Evolutionary conservation across 2,113 vertebrate species (phyloP).

Genomic region (Pygoscelis adeliae): DNA sequence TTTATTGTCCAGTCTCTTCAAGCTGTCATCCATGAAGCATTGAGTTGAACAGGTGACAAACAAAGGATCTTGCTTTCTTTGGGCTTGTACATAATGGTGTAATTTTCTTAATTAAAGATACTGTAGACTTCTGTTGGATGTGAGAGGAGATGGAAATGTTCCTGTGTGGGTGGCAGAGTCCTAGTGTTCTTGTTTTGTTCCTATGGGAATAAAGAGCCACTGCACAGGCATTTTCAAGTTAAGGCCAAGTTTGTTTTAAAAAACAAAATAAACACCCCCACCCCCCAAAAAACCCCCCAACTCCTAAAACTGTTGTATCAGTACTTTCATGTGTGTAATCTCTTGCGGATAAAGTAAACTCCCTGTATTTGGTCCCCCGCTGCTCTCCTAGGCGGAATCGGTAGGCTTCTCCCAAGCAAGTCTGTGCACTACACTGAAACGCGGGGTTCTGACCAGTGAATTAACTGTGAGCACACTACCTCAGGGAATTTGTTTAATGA

Average conservation of each 20-base stretch:
- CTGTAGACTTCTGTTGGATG: rapidly evolving
- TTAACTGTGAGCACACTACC: rapidly evolving
- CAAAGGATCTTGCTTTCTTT: background rate
- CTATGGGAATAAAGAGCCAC: background rate
- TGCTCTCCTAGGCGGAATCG: background rate
- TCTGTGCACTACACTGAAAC: background rate
- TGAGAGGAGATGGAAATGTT: background rate
- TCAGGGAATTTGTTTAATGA: background rate
- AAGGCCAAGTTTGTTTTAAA: background rate
- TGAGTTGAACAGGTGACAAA: background rate
- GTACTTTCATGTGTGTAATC: rapidly evolving
- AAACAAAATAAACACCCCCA: background rate
- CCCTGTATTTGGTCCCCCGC: background rate
- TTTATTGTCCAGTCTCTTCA: background rate
- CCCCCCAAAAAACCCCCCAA: background rate
- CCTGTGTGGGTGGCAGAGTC: background rate
- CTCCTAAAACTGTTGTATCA: background rate
- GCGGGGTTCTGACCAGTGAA: background rate
- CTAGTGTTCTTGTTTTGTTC: background rate
- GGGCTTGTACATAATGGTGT: background rate
- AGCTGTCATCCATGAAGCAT: background rate
- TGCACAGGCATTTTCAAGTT: background rate
- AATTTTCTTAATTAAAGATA: background rate
- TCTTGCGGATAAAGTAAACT: background rate
- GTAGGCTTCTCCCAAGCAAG: background rate